These are phyloP conservation scores for Periophthalmodon schlosseri DNA, from an alignment of 2,113 vertebrate species.

Conservation along the genomic window DNA sequence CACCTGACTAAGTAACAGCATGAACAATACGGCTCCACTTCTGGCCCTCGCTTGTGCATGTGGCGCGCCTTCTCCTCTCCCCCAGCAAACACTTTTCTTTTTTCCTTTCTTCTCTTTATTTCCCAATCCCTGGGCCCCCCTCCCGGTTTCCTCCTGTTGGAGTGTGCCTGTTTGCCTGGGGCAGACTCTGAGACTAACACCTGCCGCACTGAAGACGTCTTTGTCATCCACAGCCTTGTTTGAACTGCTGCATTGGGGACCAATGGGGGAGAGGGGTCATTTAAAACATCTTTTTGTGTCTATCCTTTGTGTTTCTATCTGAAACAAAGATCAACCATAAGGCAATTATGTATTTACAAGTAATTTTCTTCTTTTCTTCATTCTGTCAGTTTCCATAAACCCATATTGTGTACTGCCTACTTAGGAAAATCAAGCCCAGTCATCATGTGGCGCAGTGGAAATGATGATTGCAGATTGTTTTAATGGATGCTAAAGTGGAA, in stretches of 20 bases:
- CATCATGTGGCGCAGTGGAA: constrained; percentile 41
- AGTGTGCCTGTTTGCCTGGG: constrained; percentile 80
- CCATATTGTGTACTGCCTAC: constrained; percentile 15
- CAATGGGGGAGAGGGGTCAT: constrained; percentile 74
- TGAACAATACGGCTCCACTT: constrained; percentile 75
- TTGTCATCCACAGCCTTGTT: constrained; percentile 88
- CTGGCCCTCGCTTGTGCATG: constrained; percentile 79
- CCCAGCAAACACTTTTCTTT: constrained; percentile 62
- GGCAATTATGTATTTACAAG: constrained; percentile 1
- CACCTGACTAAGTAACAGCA: constrained; percentile 80
- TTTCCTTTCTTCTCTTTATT: constrained; percentile 38
- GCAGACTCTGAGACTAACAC: constrained; percentile 84
- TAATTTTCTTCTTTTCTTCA: background rate
- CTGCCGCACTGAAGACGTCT: constrained; percentile 86
- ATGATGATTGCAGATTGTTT: constrained; percentile 38
- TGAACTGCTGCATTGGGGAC: constrained; percentile 79
- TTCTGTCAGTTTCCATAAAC: constrained; percentile 41
- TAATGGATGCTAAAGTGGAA: constrained; percentile 47
- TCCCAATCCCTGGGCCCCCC: constrained; percentile 20
- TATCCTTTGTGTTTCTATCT: constrained; percentile 35
- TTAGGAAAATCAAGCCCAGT: constrained; percentile 32
- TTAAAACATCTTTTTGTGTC: constrained; percentile 58
- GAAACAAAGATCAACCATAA: constrained; percentile 17
- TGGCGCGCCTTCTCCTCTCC: constrained; percentile 68
- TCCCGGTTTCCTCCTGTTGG: constrained; percentile 70